These are phyloP conservation scores for Gymnoscopelus microlampas DNA, from an alignment of 2,797 vertebrate genomes.

Conservation along the genomic window DNA sequence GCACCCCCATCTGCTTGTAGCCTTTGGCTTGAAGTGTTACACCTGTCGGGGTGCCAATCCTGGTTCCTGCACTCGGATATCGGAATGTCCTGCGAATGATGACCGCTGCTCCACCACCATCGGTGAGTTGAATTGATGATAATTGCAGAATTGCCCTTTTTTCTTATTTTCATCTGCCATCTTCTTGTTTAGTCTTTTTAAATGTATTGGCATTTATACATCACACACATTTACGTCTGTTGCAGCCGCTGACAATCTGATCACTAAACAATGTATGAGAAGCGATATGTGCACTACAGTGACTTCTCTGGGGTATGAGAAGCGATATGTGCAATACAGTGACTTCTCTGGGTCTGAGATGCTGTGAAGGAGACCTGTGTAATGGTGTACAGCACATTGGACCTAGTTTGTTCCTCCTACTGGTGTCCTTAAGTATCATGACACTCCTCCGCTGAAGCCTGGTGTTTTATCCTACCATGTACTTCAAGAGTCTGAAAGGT, in stretches of 20 bases:
- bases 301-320: conserved; percentile 35
- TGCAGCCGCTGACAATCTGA: conserved; percentile 53
- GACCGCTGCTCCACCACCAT: conserved; percentile 43
- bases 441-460: conserved; percentile 31
- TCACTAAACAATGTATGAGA: conserved; percentile 59
- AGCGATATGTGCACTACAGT: conserved; percentile 39
- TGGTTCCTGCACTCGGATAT: conserved; percentile 21
- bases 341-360: conserved; percentile 25
- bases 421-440: conserved; percentile 16
- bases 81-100: conserved; percentile 6
- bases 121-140: conserved; percentile 23
- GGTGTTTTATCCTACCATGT: neutral
- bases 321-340: conserved; percentile 39
- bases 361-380: conserved; percentile 48
- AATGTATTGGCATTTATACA: too few species aligned
- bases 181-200: too few species aligned
- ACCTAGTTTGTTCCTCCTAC: conserved; percentile 36
- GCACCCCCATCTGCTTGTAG: conserved; percentile 13
- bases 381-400: conserved; percentile 39
- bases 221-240: neutral
- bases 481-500: too few species aligned
- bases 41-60: conserved; percentile 47
- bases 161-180: too few species aligned
- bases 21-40: conserved; percentile 37
- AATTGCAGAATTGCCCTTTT: too few species aligned